Base-by-base conservation (phyloP, 2,888 invertebrate genomes). In the Cephus nigrinus region DNA sequence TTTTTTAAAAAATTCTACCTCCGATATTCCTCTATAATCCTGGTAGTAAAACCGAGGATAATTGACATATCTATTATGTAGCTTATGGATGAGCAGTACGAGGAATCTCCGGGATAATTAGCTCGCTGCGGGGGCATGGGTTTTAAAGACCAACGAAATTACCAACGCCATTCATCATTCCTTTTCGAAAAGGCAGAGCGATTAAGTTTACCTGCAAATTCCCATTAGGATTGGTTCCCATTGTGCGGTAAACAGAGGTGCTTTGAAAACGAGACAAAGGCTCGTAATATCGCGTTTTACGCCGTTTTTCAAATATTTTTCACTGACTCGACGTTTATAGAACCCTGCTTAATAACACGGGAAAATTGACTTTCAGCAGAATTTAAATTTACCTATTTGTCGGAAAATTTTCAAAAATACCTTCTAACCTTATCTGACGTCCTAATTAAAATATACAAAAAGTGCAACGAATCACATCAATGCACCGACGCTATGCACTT, bases 41-140 rank as follows among this genome's bases (percentile, higher is more conserved):
- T 84, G 81, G 80, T 85, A 80, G 74, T 79, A 81, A 81, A 83
- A 80, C 32, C 74, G 36, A 79, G 79, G 81, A 81, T 86, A 86
- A 86, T 84, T 86, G 86, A 81, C 76, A 78, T 74, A 76, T 68
- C 79, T 55, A 9, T 23, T 55, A 55, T 23, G 55, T 55, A 55
- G 55, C 23, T 23, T 55, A 23, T 15, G 23, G 55, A 55, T 9
- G 9, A 55, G 55, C 23, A 55, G 55, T 69, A 68, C 73, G 74
- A 75, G 79, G 77, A 78, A 75, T 80, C 81, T 74, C 78, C 12
- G 55, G 32, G 77, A 76, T 78, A 82, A 82, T 81, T 82, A 82
- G 80, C 76, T 83, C 55, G 55, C 55, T 23, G 55, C 55, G 55
- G 23, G 55, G 55, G 23, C 9, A 23, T 23, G 55, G 55, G 55